Base-by-base conservation (phyloP, 2,888 invertebrate genomes). In the Myathropa florea region DNA sequence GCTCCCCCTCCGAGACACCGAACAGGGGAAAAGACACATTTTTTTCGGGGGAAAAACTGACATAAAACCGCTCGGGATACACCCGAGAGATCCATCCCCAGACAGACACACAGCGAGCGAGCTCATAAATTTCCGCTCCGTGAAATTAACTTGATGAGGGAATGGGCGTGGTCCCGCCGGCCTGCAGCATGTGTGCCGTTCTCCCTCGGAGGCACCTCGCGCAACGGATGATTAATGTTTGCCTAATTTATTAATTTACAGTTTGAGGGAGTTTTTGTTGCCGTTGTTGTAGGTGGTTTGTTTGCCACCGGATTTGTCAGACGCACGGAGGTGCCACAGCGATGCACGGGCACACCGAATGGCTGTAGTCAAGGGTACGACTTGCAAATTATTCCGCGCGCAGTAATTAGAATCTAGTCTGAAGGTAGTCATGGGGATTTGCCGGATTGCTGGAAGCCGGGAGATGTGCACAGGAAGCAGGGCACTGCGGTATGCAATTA, bases 231-330 rank as follows among this genome's bases (percentile, higher is more conserved):
- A 85, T 85, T 85, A 85, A 85, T 85, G 84, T 85, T 85, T 81
- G 68, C 81, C 72, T 81, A 85, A 81, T 81, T 85, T 85, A 85
- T 85, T 85, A 85, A 85, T 85, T 85, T 81, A 85, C 81, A 85
- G 81, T 85, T 81, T 72, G 77, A 67, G 67, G 61, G 84, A 81
- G 81, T 85, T 81, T n/a, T 18, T 46, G 39, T 6, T 28, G 28
- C 28, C 28, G 83, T 79, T 75, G 70, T 85, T 81, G 72, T 80
- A 85, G 84, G 81, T 84, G 81, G 84, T 81, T 85, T 85, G 76
- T 63, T 85, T 61, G 76, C 84, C 84, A 81, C 84, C 72, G 81
- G 67, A 72, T 85, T 81, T 76, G 71, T 61, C 80, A 65, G 46
- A 46, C 7, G 46, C 46, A 46, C n/a, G 18, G 2, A 18, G 33